phyloP scores from a whole-genome alignment of 2,888 invertebrate genomes.

The Calameuta filiformis region DNA sequence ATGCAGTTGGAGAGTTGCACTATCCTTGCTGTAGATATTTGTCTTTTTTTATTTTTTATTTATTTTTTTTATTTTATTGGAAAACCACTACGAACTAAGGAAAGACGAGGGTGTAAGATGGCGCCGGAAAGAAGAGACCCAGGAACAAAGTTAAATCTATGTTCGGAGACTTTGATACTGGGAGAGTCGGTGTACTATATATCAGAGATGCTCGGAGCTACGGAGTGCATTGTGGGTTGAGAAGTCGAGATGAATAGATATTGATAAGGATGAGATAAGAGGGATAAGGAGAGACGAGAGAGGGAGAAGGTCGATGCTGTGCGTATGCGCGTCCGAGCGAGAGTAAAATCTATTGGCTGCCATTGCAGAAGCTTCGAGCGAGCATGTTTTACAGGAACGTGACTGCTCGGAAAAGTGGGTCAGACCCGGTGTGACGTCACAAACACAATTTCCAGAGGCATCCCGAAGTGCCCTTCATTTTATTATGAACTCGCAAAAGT shows the following conservation, averaged over 20 bases:
- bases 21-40: background rate
- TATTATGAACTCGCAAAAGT: constrained; percentile 39
- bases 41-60: background rate
- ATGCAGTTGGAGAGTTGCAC: background rate
- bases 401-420: background rate
- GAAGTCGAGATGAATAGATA: background rate
- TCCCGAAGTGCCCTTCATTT: constrained; percentile 34
- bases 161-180: background rate
- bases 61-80: background rate
- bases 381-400: background rate
- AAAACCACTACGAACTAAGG: background rate
- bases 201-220: background rate
- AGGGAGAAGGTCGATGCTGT: background rate
- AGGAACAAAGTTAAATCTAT: background rate
- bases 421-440: background rate
- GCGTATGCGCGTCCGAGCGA: background rate
- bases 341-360: background rate
- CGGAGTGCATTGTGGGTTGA: background rate
- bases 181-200: background rate
- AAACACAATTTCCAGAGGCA: background rate
- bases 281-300: background rate
- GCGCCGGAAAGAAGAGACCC: background rate
- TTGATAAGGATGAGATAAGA: background rate
- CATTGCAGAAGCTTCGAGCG: background rate
- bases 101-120: background rate